phyloP scores from a whole-genome alignment of 2,797 vertebrate genomes.

The Coluber constrictor region DNA sequence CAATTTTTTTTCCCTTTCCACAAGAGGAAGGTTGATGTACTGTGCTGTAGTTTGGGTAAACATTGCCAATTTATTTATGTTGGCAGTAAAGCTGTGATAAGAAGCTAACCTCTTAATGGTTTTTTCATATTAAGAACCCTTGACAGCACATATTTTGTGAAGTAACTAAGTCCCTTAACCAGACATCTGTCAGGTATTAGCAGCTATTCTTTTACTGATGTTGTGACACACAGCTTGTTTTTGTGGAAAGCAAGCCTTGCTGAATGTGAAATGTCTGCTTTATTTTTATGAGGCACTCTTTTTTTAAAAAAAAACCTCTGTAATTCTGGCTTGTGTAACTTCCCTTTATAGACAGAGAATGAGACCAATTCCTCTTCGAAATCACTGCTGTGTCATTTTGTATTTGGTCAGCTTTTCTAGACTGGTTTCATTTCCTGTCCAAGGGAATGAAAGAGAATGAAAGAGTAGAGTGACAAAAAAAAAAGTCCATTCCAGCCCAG shows the following conservation, averaged over 20 bases:
- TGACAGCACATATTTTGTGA: neutral
- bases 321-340: neutral
- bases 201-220: neutral
- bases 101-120: neutral
- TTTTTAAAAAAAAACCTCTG: neutral
- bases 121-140: neutral
- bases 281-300: neutral
- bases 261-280: neutral
- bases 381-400: neutral
- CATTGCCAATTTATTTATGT: neutral
- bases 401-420: neutral
- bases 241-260: neutral
- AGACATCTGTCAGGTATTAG: neutral
- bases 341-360: neutral
- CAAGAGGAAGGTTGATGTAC: neutral
- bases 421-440: neutral
- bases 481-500: neutral
- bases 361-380: neutral
- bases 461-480: neutral
- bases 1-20: neutral
- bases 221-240: neutral
- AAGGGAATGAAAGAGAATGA: neutral
- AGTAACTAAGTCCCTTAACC: neutral
- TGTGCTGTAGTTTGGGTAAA: neutral
- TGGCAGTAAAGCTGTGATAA: neutral